A percentile compares a stretch with the other conserved stretches of the same genome.
Conservation (phyloP, 2,113 vertebrate species). For the Marmota monax region DNA sequence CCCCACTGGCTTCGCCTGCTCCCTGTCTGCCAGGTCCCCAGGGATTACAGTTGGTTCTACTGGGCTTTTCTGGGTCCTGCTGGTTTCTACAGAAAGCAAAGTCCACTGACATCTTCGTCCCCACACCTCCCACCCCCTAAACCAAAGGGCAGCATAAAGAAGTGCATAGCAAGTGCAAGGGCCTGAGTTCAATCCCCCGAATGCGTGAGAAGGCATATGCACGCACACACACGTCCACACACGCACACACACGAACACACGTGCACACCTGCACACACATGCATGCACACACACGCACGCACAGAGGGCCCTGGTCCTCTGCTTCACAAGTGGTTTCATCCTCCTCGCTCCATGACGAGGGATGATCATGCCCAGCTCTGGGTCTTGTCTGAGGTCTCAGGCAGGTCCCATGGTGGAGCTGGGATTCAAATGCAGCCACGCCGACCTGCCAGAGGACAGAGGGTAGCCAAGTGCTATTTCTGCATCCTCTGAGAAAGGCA, state of each 20-base stretch:
- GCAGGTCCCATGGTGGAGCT: neutral
- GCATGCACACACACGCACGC: neutral
- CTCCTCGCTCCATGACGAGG: rapidly evolving
- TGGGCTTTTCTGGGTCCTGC: neutral
- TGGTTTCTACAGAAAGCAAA: neutral
- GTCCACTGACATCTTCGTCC: too few relatives aligned
- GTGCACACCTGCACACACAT: too few relatives aligned
- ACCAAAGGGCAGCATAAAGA: neutral
- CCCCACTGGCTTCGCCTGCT: neutral
- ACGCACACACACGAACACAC: too few relatives aligned
- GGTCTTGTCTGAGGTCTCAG: neutral
- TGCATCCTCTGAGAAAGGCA: neutral
- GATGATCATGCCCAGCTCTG: neutral
- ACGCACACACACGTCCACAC: neutral
- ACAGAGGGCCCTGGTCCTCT: too few relatives aligned
- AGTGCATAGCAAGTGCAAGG: neutral
- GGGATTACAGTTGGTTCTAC: neutral
- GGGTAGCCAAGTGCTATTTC: neutral
- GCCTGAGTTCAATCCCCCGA: neutral
- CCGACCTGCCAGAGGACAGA: neutral
- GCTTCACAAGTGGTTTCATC: too few relatives aligned
- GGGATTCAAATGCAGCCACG: neutral
- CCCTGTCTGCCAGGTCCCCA: neutral
- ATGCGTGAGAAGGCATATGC: too few relatives aligned
- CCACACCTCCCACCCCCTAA: neutral